These are phyloP conservation scores for Eurypyga helias DNA, from an alignment of 2,113 vertebrate genomes.

Conservation along the genomic window DNA sequence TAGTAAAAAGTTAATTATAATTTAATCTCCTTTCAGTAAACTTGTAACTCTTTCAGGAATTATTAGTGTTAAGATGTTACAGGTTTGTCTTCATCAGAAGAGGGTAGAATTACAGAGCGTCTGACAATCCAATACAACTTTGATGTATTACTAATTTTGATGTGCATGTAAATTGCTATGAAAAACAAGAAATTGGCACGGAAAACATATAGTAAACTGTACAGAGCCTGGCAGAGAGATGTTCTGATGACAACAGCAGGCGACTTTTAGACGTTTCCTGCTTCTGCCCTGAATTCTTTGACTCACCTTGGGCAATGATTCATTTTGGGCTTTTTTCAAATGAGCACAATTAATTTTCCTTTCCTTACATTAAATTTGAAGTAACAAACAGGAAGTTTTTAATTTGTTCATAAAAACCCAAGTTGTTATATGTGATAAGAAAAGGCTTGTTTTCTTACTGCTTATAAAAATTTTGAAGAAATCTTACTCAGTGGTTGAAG, in stretches of 20 bases:
- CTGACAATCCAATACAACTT: not conserved
- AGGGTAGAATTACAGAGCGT: not conserved
- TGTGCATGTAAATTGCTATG: not conserved
- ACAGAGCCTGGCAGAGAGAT: not conserved
- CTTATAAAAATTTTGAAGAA: not conserved
- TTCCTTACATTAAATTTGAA: not conserved
- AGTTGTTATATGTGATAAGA: not conserved
- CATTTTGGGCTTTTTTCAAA: rapidly evolving
- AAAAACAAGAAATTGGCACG: not conserved
- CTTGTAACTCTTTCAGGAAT: not conserved
- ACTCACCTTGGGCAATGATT: not conserved
- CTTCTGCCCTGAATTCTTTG: not conserved
- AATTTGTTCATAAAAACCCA: not conserved
- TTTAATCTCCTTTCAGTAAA: not conserved
- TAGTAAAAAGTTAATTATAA: not conserved
- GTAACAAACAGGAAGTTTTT: not conserved
- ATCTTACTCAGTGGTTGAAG: not conserved
- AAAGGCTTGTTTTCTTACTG: not conserved
- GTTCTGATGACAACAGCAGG: not conserved
- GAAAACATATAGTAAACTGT: not conserved
- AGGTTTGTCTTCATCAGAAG: not conserved
- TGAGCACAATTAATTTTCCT: not conserved
- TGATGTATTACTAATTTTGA: not conserved
- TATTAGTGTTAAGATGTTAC: not conserved
- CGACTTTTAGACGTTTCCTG: not conserved